A percentile compares a stretch with the other conserved stretches of the same genome.
Conservation (phyloP, 2,888 invertebrate species). For the Uropetala carovei region DNA sequence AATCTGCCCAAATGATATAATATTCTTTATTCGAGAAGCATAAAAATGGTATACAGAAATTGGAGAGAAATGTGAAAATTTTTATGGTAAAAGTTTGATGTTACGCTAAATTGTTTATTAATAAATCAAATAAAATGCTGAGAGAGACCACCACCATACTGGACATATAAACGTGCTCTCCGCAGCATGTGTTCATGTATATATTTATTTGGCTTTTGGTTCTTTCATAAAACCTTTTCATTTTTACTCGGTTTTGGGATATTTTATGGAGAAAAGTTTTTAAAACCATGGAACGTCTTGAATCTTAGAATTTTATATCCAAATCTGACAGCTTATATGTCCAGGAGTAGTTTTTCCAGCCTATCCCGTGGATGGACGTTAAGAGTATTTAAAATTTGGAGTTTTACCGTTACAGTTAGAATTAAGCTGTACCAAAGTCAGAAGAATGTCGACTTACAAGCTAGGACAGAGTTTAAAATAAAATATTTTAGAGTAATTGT, state of each 20-base stretch:
- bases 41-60: too few relatives aligned
- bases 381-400: background rate
- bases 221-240: background rate
- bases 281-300: background rate
- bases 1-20: too few relatives aligned
- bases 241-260: background rate
- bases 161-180: too few relatives aligned
- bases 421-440: background rate
- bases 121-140: too few relatives aligned
- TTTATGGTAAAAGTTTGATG: too few relatives aligned
- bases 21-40: too few relatives aligned
- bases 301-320: background rate
- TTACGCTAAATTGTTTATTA: too few relatives aligned
- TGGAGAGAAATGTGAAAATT: too few relatives aligned
- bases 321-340: background rate
- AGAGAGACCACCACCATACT: too few relatives aligned
- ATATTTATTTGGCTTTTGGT: background rate
- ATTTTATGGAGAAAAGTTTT: constrained; percentile 11
- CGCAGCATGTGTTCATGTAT: background rate
- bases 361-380: background rate
- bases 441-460: background rate
- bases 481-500: background rate
- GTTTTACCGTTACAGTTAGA: background rate
- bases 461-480: background rate
- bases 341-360: background rate